Conservation (phyloP, 2,888 invertebrate species). For the Scaptomyza cyrtandrae region DNA sequence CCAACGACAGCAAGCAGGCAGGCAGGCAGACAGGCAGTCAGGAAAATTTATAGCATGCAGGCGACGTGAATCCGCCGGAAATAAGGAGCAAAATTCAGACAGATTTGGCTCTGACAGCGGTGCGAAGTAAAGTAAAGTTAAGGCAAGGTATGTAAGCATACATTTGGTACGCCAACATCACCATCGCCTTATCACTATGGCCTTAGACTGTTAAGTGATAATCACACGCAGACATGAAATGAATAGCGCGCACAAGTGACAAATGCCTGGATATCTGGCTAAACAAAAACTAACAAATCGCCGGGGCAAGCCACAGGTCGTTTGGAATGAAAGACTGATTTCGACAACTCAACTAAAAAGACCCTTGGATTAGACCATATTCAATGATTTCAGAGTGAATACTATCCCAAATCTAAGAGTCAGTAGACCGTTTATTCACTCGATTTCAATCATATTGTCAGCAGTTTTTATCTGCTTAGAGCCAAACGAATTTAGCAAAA, state of each 20-base stretch:
- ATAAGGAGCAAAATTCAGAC: conserved; percentile 62
- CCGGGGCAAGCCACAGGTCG: conserved; percentile 31
- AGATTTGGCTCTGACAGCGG: conserved; percentile 6
- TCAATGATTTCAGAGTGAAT: conserved; percentile 10
- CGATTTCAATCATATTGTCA: conserved; percentile 44
- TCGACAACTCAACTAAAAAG: not conserved
- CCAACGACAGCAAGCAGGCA: conserved; percentile 46
- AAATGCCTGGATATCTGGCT: conserved; percentile 14
- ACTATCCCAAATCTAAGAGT: conserved; percentile 27
- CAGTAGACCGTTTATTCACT: conserved; percentile 46
- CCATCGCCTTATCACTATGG: conserved; percentile 28
- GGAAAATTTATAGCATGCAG: conserved; percentile 73
- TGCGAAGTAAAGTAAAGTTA: conserved; percentile 8
- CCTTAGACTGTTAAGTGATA: conserved; percentile 69
- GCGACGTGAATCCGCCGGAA: conserved; percentile 66
- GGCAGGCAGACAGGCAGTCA: conserved; percentile 33
- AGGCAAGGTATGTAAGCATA: conserved; percentile 18
- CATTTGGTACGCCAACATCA: conserved; percentile 19
- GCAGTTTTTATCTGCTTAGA: conserved; percentile 14
- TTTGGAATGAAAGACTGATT: conserved; percentile 46
- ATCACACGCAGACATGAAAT: conserved; percentile 54
- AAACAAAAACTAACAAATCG: conserved; percentile 25
- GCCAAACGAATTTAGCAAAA: conserved; percentile 16
- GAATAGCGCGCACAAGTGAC: conserved; percentile 31
- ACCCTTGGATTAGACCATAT: not conserved